Evolutionary conservation across 2,113 vertebrate genomes (phyloP).

Genomic region (Dicaeum eximium): DNA sequence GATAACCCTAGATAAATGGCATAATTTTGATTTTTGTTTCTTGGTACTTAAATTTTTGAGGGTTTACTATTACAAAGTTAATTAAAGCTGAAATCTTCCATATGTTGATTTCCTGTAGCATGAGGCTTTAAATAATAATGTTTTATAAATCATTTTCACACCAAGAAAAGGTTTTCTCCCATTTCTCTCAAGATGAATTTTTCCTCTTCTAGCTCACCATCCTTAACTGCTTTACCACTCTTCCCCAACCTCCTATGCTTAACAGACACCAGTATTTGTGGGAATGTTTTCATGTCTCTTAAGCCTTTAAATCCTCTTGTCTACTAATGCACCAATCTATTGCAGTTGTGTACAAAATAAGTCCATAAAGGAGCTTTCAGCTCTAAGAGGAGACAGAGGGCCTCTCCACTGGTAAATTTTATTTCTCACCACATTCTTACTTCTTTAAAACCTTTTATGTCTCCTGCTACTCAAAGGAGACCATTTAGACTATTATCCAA

Average conservation of each 20-base stretch:
- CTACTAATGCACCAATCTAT: neutral
- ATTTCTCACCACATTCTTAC: neutral
- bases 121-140: neutral
- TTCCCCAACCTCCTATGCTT: neutral
- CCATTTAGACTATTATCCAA: neutral
- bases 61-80: neutral
- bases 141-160: neutral
- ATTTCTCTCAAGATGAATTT: neutral
- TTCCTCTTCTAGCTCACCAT: neutral
- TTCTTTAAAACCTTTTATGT: neutral
- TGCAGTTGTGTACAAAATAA: neutral
- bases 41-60: neutral
- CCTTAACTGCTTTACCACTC: accelerated
- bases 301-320: neutral
- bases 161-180: neutral
- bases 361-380: neutral
- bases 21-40: neutral
- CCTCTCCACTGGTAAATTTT: neutral
- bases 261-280: neutral
- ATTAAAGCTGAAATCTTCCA: neutral
- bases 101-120: neutral
- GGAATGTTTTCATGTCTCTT: neutral
- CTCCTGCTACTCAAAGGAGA: neutral
- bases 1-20: neutral
- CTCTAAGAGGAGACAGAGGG: neutral